phyloP scores from a whole-genome alignment of 2,113 vertebrate genomes.

The Hippocampus abdominalis region DNA sequence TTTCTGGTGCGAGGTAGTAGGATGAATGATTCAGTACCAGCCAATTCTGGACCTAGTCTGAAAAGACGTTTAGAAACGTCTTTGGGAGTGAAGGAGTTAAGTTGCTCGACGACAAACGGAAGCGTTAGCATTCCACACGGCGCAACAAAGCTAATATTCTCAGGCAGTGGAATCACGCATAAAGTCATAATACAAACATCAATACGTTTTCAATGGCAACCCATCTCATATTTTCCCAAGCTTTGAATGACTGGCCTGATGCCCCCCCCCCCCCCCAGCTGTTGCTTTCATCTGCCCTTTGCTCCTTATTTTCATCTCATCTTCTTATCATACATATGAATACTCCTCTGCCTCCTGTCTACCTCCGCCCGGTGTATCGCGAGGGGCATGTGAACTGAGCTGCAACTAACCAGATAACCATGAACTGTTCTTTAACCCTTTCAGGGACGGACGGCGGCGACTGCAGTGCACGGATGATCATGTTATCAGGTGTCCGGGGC shows the following conservation, averaged over 20 bases:
- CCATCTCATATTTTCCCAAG: background rate
- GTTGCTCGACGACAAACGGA: conserved; percentile 3
- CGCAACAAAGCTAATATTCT: conserved; percentile 10
- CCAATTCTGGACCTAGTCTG: too few species aligned
- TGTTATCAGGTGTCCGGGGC: too few species aligned
- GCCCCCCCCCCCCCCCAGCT: background rate
- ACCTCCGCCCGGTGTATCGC: background rate
- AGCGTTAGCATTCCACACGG: background rate
- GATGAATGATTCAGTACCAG: conserved; percentile 11
- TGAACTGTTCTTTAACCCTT: background rate
- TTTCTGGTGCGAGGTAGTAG: conserved; percentile 1
- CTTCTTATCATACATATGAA: conserved; percentile 9
- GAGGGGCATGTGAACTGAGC: background rate
- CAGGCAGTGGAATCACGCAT: background rate
- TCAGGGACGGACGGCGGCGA: too few species aligned
- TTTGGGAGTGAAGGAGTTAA: too few species aligned
- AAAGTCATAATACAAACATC: conserved; percentile 9
- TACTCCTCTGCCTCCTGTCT: conserved; percentile 1
- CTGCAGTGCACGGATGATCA: too few species aligned
- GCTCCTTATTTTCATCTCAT: conserved; percentile 6
- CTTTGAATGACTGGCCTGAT: conserved; percentile 7
- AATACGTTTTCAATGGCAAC: conserved; percentile 4
- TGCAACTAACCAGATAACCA: conserved; percentile 8
- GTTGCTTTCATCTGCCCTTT: conserved; percentile 4
- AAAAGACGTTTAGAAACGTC: too few species aligned